Percentiles rank a stretch among this genome's conserved stretches.
These are phyloP conservation scores for Nomada hirtipes DNA, from an alignment of 2,888 invertebrate species.

Conservation along the genomic window DNA sequence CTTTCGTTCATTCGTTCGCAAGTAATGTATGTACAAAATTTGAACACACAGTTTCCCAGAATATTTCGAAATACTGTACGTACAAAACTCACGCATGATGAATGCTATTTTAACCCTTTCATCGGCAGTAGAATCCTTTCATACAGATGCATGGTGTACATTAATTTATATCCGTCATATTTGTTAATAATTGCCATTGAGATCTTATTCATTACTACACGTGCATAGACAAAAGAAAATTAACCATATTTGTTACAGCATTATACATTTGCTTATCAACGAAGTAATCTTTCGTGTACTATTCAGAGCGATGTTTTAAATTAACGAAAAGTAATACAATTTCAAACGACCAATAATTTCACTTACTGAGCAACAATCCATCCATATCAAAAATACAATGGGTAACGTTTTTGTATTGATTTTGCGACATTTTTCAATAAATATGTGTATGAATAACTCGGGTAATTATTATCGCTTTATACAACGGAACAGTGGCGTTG, in stretches of 20 bases:
- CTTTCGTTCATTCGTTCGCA: neutral
- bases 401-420: constrained; percentile 74
- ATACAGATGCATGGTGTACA: constrained; percentile 45
- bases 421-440: constrained; percentile 43
- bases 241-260: constrained; percentile 32
- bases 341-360: constrained; percentile 10
- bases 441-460: neutral
- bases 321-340: neutral
- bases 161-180: constrained; percentile 53
- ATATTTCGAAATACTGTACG: constrained; percentile 40
- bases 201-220: constrained; percentile 48
- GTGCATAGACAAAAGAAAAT: constrained; percentile 51
- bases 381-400: constrained; percentile 83
- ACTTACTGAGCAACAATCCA: constrained; percentile 80
- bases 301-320: neutral
- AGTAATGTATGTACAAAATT: constrained; percentile 39
- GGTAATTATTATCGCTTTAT: neutral
- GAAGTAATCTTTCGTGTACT: neutral
- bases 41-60: constrained; percentile 43
- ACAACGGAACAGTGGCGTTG: neutral
- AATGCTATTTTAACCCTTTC: constrained; percentile 56
- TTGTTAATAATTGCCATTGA: constrained; percentile 57
- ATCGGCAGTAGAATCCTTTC: constrained; percentile 46
- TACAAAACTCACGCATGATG: constrained; percentile 50
- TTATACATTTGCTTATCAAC: constrained; percentile 32